Conservation (phyloP, 2,113 vertebrate genomes). For the Sceloporus undulatus region DNA sequence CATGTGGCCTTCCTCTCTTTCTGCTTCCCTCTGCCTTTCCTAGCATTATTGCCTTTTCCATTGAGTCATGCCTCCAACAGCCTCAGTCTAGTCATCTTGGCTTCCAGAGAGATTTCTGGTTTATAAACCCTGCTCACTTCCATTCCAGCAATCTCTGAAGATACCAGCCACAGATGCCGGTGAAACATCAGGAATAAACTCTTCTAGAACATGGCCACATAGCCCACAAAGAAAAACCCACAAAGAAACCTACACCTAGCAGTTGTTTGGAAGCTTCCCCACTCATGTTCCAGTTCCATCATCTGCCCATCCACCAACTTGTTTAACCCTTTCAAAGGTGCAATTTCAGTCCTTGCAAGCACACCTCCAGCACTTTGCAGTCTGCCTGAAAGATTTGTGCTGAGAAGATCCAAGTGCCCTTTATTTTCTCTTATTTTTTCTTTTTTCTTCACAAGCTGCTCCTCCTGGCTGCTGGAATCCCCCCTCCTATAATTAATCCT, state of each 20-base stretch:
- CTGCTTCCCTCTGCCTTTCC: no score
- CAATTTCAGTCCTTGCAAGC: not conserved
- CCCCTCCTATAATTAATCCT: conserved; percentile 23
- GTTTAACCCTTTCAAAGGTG: not conserved
- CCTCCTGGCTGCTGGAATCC: conserved; percentile 3
- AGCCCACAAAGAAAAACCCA: no score
- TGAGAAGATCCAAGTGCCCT: not conserved
- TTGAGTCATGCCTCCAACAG: no score
- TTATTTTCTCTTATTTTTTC: not conserved
- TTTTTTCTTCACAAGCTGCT: conserved; percentile 9
- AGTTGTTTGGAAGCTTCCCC: not conserved
- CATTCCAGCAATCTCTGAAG: no score
- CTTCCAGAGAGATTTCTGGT: no score
- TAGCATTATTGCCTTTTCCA: no score
- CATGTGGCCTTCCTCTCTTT: no score
- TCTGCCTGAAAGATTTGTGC: not conserved
- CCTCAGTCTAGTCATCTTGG: no score
- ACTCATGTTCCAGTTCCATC: not conserved
- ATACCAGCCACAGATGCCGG: no score
- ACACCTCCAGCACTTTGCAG: not conserved
- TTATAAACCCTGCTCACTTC: no score
- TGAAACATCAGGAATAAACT: no score
- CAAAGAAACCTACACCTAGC: not conserved
- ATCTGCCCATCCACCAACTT: not conserved
- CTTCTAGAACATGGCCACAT: no score